Conservation (phyloP, 2,113 vertebrate genomes). For the Phodopus roborovskii region DNA sequence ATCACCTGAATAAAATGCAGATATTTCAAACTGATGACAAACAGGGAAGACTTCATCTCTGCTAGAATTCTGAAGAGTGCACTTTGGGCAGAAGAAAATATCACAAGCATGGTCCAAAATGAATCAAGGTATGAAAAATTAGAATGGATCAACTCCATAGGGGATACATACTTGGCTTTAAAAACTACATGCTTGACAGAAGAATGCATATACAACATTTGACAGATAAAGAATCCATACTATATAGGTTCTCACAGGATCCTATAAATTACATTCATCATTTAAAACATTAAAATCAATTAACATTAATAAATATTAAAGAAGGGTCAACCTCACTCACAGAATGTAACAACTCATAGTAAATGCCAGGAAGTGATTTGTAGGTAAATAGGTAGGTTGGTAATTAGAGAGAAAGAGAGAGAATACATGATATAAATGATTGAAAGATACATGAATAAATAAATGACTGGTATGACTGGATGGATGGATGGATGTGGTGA, state of each 20-base stretch:
- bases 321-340: rapidly evolving
- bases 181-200: not conserved
- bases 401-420: not conserved
- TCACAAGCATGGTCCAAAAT: not conserved
- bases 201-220: not conserved
- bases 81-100: constrained; percentile 6
- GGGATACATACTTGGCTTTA: not conserved
- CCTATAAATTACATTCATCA: not conserved
- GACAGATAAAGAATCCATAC: not conserved
- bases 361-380: not conserved
- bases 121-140: not conserved
- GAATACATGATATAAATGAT: not conserved
- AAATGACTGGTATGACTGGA: not conserved
- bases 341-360: rapidly evolving
- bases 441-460: not conserved
- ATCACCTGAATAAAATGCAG: not conserved
- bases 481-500: no score
- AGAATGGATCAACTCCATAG: not conserved
- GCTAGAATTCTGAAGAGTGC: not conserved
- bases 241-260: not conserved
- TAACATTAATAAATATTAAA: not conserved
- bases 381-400: not conserved
- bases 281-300: not conserved
- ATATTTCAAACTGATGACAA: not conserved
- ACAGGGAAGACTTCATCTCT: not conserved